phyloP scores from a whole-genome alignment of 2,113 vertebrate genomes.

The Tachuris rubrigastra region DNA sequence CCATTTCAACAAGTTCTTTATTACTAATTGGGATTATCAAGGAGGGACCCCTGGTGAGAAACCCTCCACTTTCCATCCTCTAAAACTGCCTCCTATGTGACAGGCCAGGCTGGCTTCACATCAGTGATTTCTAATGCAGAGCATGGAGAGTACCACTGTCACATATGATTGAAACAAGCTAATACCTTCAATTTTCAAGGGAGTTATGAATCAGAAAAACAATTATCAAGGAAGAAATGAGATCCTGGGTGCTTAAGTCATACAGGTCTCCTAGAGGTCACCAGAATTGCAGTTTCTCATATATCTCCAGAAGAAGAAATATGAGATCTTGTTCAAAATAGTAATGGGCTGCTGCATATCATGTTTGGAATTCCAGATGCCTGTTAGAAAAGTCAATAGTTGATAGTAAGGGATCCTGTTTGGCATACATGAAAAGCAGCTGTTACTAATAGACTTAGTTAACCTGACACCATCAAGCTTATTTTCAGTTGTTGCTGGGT shows the following conservation, averaged over 20 bases:
- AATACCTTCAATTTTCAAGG: conserved; percentile 38
- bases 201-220: conserved; percentile 28
- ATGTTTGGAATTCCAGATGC: not conserved
- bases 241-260: conserved; percentile 23
- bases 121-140: not conserved
- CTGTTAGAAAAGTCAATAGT: not conserved
- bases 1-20: not conserved
- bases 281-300: conserved; percentile 7
- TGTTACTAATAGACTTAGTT: not conserved
- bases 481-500: not conserved
- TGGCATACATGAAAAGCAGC: conserved; percentile 29
- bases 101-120: not conserved
- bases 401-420: not conserved
- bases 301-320: conserved; percentile 38
- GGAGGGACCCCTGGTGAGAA: not conserved
- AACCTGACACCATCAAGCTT: not conserved
- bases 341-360: not conserved
- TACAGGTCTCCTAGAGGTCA: conserved; percentile 36
- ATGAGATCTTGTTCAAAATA: conserved; percentile 24
- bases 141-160: not conserved
- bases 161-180: conserved; percentile 27
- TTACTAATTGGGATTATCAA: not conserved
- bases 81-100: not conserved
- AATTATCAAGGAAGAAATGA: conserved; percentile 48
- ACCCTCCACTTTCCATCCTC: not conserved